A percentile compares a stretch with the other conserved stretches of the same genome.
phyloP scores from a whole-genome alignment of 1,140 invertebrate genomes.

The Drosophila kohkoa region DNA sequence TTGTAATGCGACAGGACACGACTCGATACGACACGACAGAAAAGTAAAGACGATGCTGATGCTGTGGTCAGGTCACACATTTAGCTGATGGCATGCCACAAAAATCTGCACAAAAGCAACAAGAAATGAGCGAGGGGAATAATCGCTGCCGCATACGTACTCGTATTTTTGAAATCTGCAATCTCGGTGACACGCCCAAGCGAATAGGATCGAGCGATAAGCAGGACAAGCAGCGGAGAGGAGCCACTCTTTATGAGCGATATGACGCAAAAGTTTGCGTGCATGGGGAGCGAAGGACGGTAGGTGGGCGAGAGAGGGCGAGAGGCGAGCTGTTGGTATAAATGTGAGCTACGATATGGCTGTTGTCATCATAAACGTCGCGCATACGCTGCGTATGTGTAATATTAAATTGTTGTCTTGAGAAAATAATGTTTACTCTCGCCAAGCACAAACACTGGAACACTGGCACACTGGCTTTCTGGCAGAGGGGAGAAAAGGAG shows the following conservation, averaged over 20 bases:
- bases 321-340: conserved; percentile 33
- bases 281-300: conserved; percentile 19
- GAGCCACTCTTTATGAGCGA: conserved; percentile 65
- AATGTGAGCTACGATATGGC: conserved; percentile 44
- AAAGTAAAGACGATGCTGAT: conserved; percentile 7
- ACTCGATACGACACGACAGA: neutral
- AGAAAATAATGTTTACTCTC: conserved; percentile 77
- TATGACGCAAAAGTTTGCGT: conserved; percentile 60
- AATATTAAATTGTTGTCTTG: conserved; percentile 81
- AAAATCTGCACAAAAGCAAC: conserved; percentile 27
- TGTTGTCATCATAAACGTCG: conserved; percentile 38
- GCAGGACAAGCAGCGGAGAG: neutral
- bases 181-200: conserved; percentile 47
- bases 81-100: conserved; percentile 24
- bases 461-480: neutral
- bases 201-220: conserved; percentile 20
- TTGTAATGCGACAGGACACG: conserved; percentile 66
- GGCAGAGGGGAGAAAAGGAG: conserved; percentile 26
- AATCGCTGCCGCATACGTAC: conserved; percentile 31
- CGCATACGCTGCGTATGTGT: conserved; percentile 70
- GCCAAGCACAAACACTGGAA: conserved; percentile 56
- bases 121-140: conserved; percentile 6
- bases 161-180: conserved; percentile 43
- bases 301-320: neutral
- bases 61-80: conserved; percentile 26